Evolutionary conservation across 2,888 invertebrate species (phyloP), one percentile per base, ranked within the genome.

Genomic region (Acanthosepion esculentum): DNA sequence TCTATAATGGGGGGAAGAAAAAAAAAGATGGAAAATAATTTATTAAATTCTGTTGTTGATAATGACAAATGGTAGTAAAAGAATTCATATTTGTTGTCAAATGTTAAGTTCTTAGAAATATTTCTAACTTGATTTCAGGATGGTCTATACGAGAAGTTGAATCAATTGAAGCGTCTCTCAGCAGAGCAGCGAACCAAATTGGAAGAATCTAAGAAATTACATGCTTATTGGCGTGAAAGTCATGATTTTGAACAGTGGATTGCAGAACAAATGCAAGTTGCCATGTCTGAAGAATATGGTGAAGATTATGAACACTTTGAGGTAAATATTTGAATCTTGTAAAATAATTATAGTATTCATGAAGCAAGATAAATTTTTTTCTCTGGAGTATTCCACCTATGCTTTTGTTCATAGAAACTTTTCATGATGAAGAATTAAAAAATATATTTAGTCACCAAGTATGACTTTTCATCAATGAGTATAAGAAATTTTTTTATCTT

Each of bases 171-270:
- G 97, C 98, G 98, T 94, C 97, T 98, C 94, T 99, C 99, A 95
- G 98, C 98, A 95, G 98, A 98, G 94, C 97, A 99, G 20, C 98
- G 99, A 97, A 98, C 98, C 96, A 98, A 98, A 91, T 98, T 99
- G 5, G 99, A 99, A 98, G 99, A 99, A 94, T 99, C 99, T 0
- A 98, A 98, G 97, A 99, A 99, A 97, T 98, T 99, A 94, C 97
- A 97, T 95, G 96, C 96, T 41, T 97, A 97, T 96, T 96, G 97
- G 94, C 96, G 97, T 41, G 97, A 97, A 95, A 96, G 98, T 93
- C 98, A 98, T 96, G 99, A 99, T 97, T 98, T 99, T 0, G 98
- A 98, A 96, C 99, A 99, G 97, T 99, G 99, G 99, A 98, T 99
- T 96, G 98, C 98, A 92, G 99, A 99, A 97, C 99, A 99, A 98